These are phyloP conservation scores for Enteromius argenteus DNA, from an alignment of 2,797 vertebrate species.

Conservation along the genomic window DNA sequence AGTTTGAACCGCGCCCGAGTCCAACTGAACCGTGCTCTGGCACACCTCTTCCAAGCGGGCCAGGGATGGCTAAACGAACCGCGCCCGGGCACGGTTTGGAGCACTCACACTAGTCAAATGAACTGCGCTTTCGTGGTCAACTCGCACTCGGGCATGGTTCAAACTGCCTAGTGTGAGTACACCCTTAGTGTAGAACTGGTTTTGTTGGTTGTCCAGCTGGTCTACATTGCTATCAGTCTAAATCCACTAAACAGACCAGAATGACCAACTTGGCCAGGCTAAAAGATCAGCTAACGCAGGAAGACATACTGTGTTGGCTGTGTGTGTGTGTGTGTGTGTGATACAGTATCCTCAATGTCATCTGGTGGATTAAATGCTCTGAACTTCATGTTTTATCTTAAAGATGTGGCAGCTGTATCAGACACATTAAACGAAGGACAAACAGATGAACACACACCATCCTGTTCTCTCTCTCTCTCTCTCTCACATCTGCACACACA, in stretches of 20 bases:
- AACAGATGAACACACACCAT: constrained; percentile 12
- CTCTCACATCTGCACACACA: constrained; percentile 9
- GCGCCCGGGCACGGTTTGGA: no score
- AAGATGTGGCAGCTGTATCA: neutral
- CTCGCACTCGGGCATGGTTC: no score
- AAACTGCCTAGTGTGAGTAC: no score
- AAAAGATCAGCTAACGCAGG: neutral
- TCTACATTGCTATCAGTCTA: neutral
- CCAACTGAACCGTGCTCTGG: no score
- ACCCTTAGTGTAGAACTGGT: neutral
- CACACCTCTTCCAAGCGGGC: no score
- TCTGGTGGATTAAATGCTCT: neutral
- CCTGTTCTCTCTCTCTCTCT: neutral
- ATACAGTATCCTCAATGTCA: neutral
- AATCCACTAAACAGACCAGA: neutral
- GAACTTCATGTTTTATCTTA: constrained; percentile 18
- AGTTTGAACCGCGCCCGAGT: no score
- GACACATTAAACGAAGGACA: neutral
- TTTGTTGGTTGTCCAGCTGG: neutral
- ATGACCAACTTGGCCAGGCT: neutral
- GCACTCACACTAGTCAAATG: no score
- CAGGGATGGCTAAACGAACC: no score
- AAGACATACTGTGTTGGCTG: neutral
- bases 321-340: neutral
- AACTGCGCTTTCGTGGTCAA: no score